These are phyloP conservation scores for Cataglyphis cursor DNA, from an alignment of 2,888 invertebrate species.

Conservation along the genomic window DNA sequence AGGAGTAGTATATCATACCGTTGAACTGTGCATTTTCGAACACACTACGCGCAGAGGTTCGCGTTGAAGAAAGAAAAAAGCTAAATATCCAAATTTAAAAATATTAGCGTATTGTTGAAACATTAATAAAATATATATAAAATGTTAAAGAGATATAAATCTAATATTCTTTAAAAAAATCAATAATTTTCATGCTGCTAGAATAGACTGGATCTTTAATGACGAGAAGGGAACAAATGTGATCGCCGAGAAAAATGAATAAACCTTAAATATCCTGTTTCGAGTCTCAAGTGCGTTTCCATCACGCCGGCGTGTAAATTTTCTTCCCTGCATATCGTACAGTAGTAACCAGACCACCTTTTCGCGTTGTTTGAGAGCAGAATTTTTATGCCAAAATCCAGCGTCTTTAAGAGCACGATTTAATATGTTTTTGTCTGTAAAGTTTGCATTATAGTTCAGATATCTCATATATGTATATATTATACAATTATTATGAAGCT, in stretches of 20 bases:
- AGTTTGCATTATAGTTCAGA: constrained; percentile 22
- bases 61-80: too few species aligned
- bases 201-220: too few species aligned
- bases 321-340: constrained; percentile 91
- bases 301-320: constrained; percentile 85
- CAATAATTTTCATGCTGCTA: too few species aligned
- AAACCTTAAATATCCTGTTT: constrained; percentile 73
- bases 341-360: constrained; percentile 90
- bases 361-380: constrained; percentile 85
- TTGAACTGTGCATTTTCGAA: too few species aligned
- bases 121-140: too few species aligned
- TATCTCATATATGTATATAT: not conserved
- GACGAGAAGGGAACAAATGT: not conserved
- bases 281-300: constrained; percentile 69
- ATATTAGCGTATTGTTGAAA: too few species aligned
- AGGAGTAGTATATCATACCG: too few species aligned
- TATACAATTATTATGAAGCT: not conserved
- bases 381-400: constrained; percentile 89
- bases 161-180: too few species aligned
- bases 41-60: too few species aligned
- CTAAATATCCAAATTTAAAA: too few species aligned
- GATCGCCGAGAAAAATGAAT: not conserved
- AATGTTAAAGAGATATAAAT: too few species aligned
- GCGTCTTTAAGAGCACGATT: constrained; percentile 90
- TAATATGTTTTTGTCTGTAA: constrained; percentile 91